Evolutionary conservation across 2,888 invertebrate genomes (phyloP).

Genomic region (Scelioninae gen. 1): DNA sequence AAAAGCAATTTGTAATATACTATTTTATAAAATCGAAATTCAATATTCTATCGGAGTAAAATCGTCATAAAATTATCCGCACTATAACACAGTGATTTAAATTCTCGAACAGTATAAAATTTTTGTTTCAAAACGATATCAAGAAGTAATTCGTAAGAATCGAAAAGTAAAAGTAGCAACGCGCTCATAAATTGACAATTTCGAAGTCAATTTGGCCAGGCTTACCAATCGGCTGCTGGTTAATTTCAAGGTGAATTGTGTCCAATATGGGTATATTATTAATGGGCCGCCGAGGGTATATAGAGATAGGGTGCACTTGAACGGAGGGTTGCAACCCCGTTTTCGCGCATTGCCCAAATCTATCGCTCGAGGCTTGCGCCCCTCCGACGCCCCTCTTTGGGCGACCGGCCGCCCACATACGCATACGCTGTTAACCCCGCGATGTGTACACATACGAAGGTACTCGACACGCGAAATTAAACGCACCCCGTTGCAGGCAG

Average conservation of each 20-base stretch:
- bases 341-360: slow-evolving; percentile 83
- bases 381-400: slow-evolving; percentile 14
- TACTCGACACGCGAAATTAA: slow-evolving; percentile 65
- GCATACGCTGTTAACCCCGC: slow-evolving; percentile 42
- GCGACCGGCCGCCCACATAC: slow-evolving; percentile 47
- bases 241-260: slow-evolving; percentile 85
- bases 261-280: slow-evolving; percentile 85
- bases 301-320: slow-evolving; percentile 79
- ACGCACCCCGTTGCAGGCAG: slow-evolving; percentile 43
- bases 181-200: slow-evolving; percentile 84
- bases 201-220: slow-evolving; percentile 84
- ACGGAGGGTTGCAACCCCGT: slow-evolving; percentile 83
- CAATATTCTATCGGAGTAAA: too few relatives aligned
- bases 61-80: too few relatives aligned
- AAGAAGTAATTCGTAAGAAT: slow-evolving; percentile 37
- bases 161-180: slow-evolving; percentile 70
- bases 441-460: slow-evolving; percentile 58
- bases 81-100: too few relatives aligned
- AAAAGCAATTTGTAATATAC: too few relatives aligned
- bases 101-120: too few relatives aligned
- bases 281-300: slow-evolving; percentile 80
- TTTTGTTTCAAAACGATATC: too few relatives aligned
- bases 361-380: slow-evolving; percentile 79
- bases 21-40: too few relatives aligned
- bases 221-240: slow-evolving; percentile 84